Base-by-base conservation (phyloP, 2,797 vertebrate species). In the Sardinella longiceps region DNA sequence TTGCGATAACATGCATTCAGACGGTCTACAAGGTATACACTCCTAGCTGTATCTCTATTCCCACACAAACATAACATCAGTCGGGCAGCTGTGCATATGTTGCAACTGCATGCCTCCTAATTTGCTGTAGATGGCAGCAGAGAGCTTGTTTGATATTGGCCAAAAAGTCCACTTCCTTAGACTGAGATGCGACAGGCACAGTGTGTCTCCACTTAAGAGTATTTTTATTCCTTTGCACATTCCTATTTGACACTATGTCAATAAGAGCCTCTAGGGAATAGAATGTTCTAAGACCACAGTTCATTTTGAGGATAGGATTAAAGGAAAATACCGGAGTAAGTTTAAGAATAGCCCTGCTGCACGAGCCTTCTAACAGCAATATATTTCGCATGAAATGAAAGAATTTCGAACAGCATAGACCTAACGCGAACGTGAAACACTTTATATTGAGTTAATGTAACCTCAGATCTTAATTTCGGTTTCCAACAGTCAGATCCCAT, bases 81-180 rank as follows among this genome's bases (percentile, higher is more conserved):
- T 30, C 63, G 15, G 33, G 25, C 20, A 74, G 20, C 33, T 77
- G 70, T 23, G 15, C 1, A 18, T 23, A 23, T 77, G 70, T 43
- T 77, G 20, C 15, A 43, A 23, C 30, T 74, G 70, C 70, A 39
- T 77, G 5, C 10, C 37, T 77, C 1, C 23, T 18, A 10, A 39
- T 43, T 37, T 39, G 15, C 70, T 43, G 70, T 77, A 43, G 70
- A 39, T 39, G 70, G 70, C 70, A 77, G 70, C 70, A 77, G 33
- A 77, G 70, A 77, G 33, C 70, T 6, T 37, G 1, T 20, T 5
- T 6, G 18, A n/a, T n/a, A n/a, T 20, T 20, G 4, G 37, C 12
- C 23, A 39, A 39, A 70, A 37, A 77, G 15, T 77, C 23, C 20
- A 74, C 15, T 77, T 39, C 23, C 33, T 43, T 77, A 20, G 37